Conservation (phyloP, 1,140 invertebrate species). For the Lordiphosa clarofinis region DNA sequence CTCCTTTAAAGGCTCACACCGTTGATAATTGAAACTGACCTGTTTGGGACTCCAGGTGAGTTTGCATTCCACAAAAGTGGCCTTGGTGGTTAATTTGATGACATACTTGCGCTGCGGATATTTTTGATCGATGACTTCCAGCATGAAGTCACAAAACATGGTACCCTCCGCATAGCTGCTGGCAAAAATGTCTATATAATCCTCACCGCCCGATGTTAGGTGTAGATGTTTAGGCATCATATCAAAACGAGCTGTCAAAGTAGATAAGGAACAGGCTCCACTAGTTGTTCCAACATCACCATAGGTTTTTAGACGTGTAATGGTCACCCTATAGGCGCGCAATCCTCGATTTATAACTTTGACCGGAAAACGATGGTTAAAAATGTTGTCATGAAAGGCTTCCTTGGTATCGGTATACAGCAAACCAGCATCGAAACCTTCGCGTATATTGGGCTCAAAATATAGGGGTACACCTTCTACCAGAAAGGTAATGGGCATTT, state of each 20-base stretch:
- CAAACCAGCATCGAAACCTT: slow-evolving; percentile 48
- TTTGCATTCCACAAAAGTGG: slow-evolving; percentile 40
- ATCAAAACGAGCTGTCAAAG: slow-evolving; percentile 45
- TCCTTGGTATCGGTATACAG: slow-evolving; percentile 50
- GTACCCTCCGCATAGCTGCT: slow-evolving; percentile 41
- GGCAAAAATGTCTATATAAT: slow-evolving; percentile 32
- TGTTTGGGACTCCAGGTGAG: slow-evolving; percentile 45
- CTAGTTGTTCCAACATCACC: not conserved
- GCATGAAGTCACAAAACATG: slow-evolving; percentile 45
- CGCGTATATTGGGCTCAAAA: slow-evolving; percentile 52
- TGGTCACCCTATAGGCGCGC: slow-evolving; percentile 44
- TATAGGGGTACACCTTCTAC: slow-evolving; percentile 64
- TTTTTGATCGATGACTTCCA: slow-evolving; percentile 46
- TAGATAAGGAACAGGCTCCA: slow-evolving; percentile 23
- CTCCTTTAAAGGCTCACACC: slow-evolving; percentile 44
- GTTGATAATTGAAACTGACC: slow-evolving; percentile 41
- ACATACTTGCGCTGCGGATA: slow-evolving; percentile 51
- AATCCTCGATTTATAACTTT: slow-evolving; percentile 45
- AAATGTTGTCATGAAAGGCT: slow-evolving; percentile 35
- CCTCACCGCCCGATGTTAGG: slow-evolving; percentile 16
- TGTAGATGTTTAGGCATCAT: slow-evolving; percentile 49
- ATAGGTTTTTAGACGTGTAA: slow-evolving; percentile 41
- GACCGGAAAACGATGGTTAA: slow-evolving; percentile 27
- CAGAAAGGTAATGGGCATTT: slow-evolving; percentile 55
- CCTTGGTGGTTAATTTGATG: slow-evolving; percentile 29